Conservation (phyloP, 2,113 vertebrate genomes). For the Lipophrys pholis region DNA sequence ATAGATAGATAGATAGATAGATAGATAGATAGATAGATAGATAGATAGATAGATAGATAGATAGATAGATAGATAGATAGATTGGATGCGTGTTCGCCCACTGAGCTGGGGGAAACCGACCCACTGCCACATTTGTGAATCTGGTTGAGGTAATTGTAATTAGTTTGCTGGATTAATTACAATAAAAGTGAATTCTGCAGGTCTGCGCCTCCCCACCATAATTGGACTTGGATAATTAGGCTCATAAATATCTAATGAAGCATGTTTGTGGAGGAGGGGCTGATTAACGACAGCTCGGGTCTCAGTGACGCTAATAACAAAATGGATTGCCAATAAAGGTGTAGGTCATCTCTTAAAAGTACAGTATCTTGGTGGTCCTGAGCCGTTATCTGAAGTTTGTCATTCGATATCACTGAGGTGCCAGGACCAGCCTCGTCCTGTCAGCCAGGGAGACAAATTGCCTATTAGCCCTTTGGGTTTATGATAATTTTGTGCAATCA, state of each 20-base stretch:
- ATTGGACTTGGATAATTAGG: constrained; percentile 1
- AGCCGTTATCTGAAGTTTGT: constrained; percentile 26
- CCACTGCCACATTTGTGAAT: too few relatives aligned
- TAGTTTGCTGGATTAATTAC: constrained; percentile 23
- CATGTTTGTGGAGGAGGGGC: constrained; percentile 12
- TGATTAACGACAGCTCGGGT: constrained; percentile 27
- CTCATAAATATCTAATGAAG: constrained; percentile 53
- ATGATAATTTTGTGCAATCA: constrained; percentile 56
- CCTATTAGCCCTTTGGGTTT: constrained; percentile 52
- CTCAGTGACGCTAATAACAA: constrained; percentile 45
- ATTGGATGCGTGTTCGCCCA: constrained; percentile 1
- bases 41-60: too few relatives aligned
- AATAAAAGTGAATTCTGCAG: not conserved
- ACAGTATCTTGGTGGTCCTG: constrained; percentile 12
- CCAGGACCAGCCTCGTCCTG: constrained; percentile 34
- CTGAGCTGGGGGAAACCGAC: not conserved
- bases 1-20: too few relatives aligned
- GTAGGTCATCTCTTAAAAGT: constrained; percentile 32
- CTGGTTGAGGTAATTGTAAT: constrained; percentile 1
- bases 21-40: too few relatives aligned
- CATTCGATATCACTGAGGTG: constrained; percentile 14
- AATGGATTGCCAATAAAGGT: constrained; percentile 43
- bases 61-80: too few relatives aligned
- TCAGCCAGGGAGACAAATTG: constrained; percentile 44
- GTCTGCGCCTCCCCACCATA: not conserved